phyloP scores from a whole-genome alignment of 2,797 vertebrate genomes.

The Anolis apletophallus region DNA sequence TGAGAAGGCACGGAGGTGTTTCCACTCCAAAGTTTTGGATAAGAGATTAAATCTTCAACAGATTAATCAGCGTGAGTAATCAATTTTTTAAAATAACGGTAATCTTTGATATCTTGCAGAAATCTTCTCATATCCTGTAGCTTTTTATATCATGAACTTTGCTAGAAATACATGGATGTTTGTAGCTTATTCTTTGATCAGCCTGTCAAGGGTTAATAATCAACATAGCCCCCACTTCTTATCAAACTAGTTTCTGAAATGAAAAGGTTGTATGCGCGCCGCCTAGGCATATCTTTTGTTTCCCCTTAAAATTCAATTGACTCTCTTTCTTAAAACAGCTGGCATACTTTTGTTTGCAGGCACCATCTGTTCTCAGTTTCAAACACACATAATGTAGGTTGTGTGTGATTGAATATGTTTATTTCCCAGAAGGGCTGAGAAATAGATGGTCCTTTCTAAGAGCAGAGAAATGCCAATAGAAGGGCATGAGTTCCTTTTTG shows the following conservation, averaged over 20 bases:
- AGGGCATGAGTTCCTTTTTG: neutral
- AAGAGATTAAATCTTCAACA: neutral
- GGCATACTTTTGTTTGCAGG: conserved; percentile 13
- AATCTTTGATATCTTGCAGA: neutral
- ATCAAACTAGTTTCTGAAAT: neutral
- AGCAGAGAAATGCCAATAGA: neutral
- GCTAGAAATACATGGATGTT: neutral
- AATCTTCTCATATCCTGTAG: neutral
- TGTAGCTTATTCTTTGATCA: neutral
- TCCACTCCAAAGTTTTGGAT: neutral
- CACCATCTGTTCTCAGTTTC: neutral
- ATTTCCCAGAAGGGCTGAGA: neutral
- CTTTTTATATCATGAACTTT: neutral
- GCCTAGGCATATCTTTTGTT: neutral
- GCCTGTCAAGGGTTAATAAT: neutral
- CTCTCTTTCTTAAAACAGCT: conserved; percentile 17
- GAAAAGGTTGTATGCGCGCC: neutral
- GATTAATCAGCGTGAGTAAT: conserved; percentile 11
- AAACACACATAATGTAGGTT: neutral
- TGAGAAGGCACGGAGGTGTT: neutral
- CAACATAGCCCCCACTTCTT: neutral
- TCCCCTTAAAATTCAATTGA: neutral
- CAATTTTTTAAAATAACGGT: conserved; percentile 1
- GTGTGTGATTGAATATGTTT: conserved; percentile 7
- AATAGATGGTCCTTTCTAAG: neutral